Conservation (phyloP, 2,797 vertebrate species). For the Calcarius lapponicus region DNA sequence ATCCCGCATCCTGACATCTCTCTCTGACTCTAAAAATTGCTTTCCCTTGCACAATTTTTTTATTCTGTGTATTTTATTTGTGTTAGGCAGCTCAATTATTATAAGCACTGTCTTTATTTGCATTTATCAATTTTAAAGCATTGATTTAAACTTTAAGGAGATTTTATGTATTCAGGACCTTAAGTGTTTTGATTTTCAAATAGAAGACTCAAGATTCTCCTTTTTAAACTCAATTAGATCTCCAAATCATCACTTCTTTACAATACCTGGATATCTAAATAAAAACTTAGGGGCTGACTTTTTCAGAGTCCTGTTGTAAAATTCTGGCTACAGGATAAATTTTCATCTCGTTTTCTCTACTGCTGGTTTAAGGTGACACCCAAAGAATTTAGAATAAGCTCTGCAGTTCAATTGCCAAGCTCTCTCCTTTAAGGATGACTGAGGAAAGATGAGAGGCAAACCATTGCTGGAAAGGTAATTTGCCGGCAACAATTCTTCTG, state of each 20-base stretch:
- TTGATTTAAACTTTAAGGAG: background rate
- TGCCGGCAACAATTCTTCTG: background rate
- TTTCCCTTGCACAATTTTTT: background rate
- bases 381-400: background rate
- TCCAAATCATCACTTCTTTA: background rate
- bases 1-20: background rate
- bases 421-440: background rate
- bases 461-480: background rate
- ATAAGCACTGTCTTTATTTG: background rate
- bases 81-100: background rate
- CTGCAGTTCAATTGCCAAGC: background rate
- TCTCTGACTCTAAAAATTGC: background rate
- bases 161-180: background rate
- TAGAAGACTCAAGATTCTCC: background rate
- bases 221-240: background rate
- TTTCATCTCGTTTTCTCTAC: background rate
- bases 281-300: background rate
- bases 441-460: background rate
- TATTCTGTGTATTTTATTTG: background rate
- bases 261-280: background rate
- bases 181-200: background rate
- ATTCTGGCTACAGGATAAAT: background rate
- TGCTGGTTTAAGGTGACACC: background rate
- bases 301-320: background rate
- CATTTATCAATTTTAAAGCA: background rate